These are phyloP conservation scores for Chymomyza procnemis DNA, from an alignment of 2,888 invertebrate species.

Conservation along the genomic window DNA sequence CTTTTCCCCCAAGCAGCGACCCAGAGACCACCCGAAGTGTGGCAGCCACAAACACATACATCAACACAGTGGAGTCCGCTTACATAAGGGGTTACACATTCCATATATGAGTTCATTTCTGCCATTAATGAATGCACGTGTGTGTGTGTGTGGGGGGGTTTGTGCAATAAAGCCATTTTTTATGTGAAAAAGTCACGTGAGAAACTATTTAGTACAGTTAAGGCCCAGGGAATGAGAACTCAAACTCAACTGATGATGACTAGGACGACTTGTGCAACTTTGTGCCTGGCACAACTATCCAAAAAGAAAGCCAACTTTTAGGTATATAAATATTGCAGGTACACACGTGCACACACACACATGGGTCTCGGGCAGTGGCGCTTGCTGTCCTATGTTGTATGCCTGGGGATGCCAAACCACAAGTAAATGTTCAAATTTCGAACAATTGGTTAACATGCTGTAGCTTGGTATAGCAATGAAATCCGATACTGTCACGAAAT, in stretches of 20 bases:
- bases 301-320: slow-evolving; percentile 61
- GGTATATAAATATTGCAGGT: neutral
- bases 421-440: too few relatives aligned
- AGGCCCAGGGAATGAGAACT: slow-evolving; percentile 12
- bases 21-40: slow-evolving; percentile 1
- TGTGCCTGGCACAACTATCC: slow-evolving; percentile 61
- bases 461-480: too few relatives aligned
- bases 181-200: slow-evolving; percentile 69
- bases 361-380: neutral
- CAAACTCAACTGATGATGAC: neutral
- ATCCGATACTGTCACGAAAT: too few relatives aligned
- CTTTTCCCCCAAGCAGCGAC: neutral
- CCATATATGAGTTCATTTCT: slow-evolving; percentile 72
- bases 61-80: neutral
- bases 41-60: slow-evolving; percentile 20
- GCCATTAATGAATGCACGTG: slow-evolving; percentile 65
- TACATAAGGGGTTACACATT: slow-evolving; percentile 5
- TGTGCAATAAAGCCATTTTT: slow-evolving; percentile 72
- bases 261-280: slow-evolving; percentile 47
- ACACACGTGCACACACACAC: neutral
- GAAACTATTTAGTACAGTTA: slow-evolving; percentile 71
- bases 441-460: too few relatives aligned
- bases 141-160: slow-evolving; percentile 29
- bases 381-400: too few relatives aligned
- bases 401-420: too few relatives aligned